Evolutionary conservation across 1,140 invertebrate species (phyloP), one percentile per base, ranked within the genome.

Genomic region (Cephus cinctus): DNA sequence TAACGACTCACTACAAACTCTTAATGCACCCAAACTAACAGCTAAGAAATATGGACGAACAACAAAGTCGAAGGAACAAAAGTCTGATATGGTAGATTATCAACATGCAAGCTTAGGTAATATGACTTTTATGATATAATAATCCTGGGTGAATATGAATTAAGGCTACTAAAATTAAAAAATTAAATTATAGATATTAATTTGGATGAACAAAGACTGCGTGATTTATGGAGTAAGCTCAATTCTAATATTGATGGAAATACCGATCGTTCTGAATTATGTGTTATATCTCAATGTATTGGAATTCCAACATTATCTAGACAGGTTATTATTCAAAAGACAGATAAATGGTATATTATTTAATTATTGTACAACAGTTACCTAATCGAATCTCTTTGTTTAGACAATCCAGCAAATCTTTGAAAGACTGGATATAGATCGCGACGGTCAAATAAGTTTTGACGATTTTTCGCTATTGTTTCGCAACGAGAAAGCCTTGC

Each of bases 361-460:
- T 8, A 14, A 46, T 14, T 6, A 39, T 40, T 39, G 20, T 25
- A 25, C 38, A 9, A 27, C 8, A 21, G 12, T 46, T 18, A 46
- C 52, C 8, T 27, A 27, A 43, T 36, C 19, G 21, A 61, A 42
- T 50, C 81, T 86, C n/a, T 85, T 81, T 67, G 68, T 81, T 55
- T 75, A 82, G 55, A 84, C 86, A 43, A 73, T 86, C 12, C 68
- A 81, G 47, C 80, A 87, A 53, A 72, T 89, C 11, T 88, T 88
- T 63, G 78, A 83, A 23, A 83, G 84, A 53, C 67, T 87, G 5
- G 81, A 85, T 56, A 64, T 77, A 8, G 83, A 88, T 62, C 72
- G 76, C 40, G 83, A 88, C 71, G 83, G 83, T 9, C 74, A 78
- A 47, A 85, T 88, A 23, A 84, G 78, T 58, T 85, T 88, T 57